Evolutionary conservation across 30 jellyfish, hydroid and myxozoan genomes (phyloP).

Genomic region (Turritopsis rubra): DNA sequence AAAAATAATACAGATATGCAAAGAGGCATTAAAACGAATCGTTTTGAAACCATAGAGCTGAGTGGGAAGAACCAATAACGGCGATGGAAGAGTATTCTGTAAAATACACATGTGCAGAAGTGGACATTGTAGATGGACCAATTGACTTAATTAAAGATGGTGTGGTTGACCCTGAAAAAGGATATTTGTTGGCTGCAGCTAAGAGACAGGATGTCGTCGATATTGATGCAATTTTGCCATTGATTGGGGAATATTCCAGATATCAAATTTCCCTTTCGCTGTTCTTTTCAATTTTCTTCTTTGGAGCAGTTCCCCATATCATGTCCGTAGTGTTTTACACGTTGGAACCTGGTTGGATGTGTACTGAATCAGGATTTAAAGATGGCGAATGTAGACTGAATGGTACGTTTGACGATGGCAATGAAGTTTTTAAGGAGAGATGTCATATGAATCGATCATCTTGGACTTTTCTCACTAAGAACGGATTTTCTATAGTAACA

Average conservation of each 20-base stretch:
- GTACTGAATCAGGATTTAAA: neutral
- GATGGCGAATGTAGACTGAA: neutral
- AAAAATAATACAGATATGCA: no score
- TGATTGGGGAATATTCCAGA: neutral
- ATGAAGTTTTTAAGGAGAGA: slow-evolving; percentile 37
- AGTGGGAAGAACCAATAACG: no score
- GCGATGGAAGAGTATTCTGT: neutral
- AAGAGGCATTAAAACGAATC: neutral
- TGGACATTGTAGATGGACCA: neutral
- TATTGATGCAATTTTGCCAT: neutral
- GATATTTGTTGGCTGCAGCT: neutral
- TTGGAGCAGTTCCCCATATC: neutral
- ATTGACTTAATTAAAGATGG: neutral
- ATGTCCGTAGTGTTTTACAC: neutral
- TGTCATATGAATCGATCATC: slow-evolving; percentile 63
- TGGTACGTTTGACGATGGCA: neutral
- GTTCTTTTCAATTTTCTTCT: neutral
- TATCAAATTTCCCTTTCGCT: neutral
- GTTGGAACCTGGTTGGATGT: neutral
- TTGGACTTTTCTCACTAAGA: slow-evolving; percentile 54
- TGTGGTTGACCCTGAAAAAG: slow-evolving; percentile 9
- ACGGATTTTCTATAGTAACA: slow-evolving; percentile 63
- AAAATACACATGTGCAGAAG: neutral
- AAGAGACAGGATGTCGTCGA: neutral
- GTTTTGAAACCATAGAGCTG: neutral